phyloP scores from a whole-genome alignment of 2,888 invertebrate species.

The Phalangium opilio region DNA sequence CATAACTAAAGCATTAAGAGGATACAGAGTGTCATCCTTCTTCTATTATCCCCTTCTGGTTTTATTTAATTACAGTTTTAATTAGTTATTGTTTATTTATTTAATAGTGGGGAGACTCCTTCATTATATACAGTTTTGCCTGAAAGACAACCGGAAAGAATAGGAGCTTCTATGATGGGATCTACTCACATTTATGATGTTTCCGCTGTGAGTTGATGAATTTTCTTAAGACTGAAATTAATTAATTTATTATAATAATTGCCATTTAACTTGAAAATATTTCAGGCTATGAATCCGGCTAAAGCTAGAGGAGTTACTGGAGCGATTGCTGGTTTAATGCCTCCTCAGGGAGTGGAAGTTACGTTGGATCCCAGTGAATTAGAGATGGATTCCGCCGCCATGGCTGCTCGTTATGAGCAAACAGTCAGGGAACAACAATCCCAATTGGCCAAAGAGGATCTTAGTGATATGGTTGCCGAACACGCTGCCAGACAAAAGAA shows the following conservation, averaged over 20 bases:
- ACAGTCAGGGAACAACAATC: constrained; percentile 86
- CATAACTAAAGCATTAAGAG: too few relatives aligned
- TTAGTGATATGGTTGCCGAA: constrained; percentile 96
- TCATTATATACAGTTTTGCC: constrained; percentile 88
- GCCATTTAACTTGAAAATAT: too few relatives aligned
- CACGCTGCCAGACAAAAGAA: constrained; percentile 95
- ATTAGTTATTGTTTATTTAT: too few relatives aligned
- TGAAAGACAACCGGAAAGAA: constrained; percentile 77
- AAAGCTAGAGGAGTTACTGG: constrained; percentile 24
- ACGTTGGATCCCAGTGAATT: constrained; percentile 94
- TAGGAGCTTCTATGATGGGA: constrained; percentile 77
- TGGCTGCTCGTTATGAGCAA: constrained; percentile 89
- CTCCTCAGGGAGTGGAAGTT: constrained; percentile 54
- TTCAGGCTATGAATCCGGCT: too few relatives aligned
- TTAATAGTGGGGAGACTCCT: constrained; percentile 67
- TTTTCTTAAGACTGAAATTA: too few relatives aligned
- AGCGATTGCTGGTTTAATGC: constrained; percentile 8
- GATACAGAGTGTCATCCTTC: too few relatives aligned
- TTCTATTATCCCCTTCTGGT: too few relatives aligned
- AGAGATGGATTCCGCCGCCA: constrained; percentile 87
- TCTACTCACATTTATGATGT: constrained; percentile 97
- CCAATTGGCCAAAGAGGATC: constrained; percentile 75
- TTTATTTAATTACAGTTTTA: too few relatives aligned
- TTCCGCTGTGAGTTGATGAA: constrained; percentile 45
- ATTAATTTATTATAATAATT: too few relatives aligned